Percentiles rank a stretch among this genome's conserved stretches.
Conservation (phyloP, 2,113 vertebrate genomes). For the Aleadryas rufinucha region DNA sequence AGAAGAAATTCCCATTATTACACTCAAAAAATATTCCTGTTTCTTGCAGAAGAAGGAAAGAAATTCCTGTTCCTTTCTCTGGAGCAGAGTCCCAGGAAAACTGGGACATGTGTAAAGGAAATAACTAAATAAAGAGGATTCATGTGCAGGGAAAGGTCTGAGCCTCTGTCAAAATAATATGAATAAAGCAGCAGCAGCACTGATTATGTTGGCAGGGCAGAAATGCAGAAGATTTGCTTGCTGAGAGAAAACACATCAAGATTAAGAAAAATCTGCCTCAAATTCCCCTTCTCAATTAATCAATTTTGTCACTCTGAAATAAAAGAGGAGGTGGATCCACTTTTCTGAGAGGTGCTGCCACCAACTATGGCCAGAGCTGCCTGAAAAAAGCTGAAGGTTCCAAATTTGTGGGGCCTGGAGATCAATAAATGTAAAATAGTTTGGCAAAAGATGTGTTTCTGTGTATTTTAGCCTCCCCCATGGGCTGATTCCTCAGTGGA, state of each 20-base stretch:
- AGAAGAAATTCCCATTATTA: background rate
- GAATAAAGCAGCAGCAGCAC: background rate
- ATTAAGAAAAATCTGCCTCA: background rate
- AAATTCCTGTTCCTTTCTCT: background rate
- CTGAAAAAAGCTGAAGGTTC: background rate
- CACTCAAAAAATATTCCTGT: background rate
- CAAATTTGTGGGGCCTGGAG: background rate
- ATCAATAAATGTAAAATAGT: background rate
- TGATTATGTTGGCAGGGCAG: constrained; percentile 1
- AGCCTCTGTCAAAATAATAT: background rate
- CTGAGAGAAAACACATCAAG: background rate
- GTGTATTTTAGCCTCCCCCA: background rate
- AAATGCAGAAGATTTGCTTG: background rate
- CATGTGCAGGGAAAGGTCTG: background rate
- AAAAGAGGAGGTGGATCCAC: background rate
- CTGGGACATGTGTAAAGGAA: background rate
- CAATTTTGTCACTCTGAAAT: background rate
- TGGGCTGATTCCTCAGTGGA: background rate
- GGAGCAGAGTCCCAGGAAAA: background rate
- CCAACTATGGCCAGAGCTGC: background rate
- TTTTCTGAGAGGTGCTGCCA: background rate
- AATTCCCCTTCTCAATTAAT: background rate
- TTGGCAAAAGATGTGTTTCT: background rate
- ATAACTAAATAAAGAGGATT: background rate
- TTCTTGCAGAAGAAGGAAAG: background rate